Evolutionary conservation across 2,797 vertebrate species (phyloP).

Genomic region (Bradypodion pumilum): DNA sequence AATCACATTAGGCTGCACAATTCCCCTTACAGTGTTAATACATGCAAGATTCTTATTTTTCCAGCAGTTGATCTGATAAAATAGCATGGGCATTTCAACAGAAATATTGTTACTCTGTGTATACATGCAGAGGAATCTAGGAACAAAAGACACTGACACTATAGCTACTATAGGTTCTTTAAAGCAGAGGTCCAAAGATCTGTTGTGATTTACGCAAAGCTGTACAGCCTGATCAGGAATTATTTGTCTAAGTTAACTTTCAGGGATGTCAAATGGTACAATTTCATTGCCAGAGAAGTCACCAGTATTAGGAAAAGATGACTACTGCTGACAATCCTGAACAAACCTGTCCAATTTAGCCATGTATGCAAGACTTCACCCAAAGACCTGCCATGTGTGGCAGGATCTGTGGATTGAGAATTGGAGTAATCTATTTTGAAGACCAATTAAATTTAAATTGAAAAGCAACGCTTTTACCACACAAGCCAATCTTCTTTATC

Average conservation of each 20-base stretch:
- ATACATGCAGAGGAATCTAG: too few relatives aligned
- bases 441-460: slow-evolving; percentile 36
- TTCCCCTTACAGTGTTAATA: too few relatives aligned
- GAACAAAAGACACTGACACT: too few relatives aligned
- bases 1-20: too few relatives aligned
- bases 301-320: background rate
- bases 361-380: background rate
- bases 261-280: background rate
- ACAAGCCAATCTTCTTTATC: slow-evolving; percentile 8
- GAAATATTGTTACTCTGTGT: too few relatives aligned
- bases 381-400: background rate
- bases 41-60: too few relatives aligned
- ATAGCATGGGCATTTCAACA: too few relatives aligned
- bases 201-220: too few relatives aligned
- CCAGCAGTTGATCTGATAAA: too few relatives aligned
- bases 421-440: slow-evolving; percentile 14
- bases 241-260: background rate
- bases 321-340: too few relatives aligned
- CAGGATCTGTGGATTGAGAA: background rate
- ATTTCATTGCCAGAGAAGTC: background rate
- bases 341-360: background rate
- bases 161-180: too few relatives aligned
- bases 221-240: background rate
- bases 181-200: too few relatives aligned
- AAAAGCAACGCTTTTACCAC: slow-evolving; percentile 19